Percentiles rank a stretch among this genome's conserved stretches.
phyloP scores from a whole-genome alignment of 2,888 invertebrate species.

The Lasioglossum zephyrum region DNA sequence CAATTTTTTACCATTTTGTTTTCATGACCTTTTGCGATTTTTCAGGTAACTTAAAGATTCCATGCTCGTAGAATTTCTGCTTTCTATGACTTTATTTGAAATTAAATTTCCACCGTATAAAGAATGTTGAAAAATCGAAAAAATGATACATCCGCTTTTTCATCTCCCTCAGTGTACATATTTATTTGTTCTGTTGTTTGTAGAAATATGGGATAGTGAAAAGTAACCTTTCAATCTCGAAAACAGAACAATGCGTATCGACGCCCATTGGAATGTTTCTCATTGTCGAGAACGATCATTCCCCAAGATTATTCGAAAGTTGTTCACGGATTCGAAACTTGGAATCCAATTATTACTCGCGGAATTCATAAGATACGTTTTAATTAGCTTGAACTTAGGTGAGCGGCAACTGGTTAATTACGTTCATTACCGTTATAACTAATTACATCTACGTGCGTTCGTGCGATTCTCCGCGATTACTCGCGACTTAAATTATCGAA shows the following conservation, averaged over 20 bases:
- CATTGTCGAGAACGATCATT: background rate
- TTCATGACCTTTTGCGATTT: too few relatives aligned
- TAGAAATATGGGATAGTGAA: background rate
- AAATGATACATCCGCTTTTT: too few relatives aligned
- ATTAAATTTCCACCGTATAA: too few relatives aligned
- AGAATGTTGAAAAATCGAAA: too few relatives aligned
- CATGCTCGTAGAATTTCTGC: too few relatives aligned
- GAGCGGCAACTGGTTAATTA: conserved; percentile 41
- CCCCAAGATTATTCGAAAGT: background rate
- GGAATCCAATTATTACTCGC: background rate
- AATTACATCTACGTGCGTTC: conserved; percentile 20
- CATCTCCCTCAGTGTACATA: too few relatives aligned
- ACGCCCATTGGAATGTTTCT: background rate
- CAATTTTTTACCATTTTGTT: too few relatives aligned
- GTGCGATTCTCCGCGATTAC: conserved; percentile 23
- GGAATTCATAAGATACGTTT: conserved; percentile 2
- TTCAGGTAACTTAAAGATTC: too few relatives aligned
- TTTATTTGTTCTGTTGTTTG: too few relatives aligned
- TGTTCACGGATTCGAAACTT: background rate
- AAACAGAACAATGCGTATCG: background rate
- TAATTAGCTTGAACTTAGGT: conserved; percentile 30
- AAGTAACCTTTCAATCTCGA: background rate
- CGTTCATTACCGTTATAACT: conserved; percentile 34
- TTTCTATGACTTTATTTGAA: too few relatives aligned
- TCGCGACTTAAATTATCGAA: background rate